These are phyloP conservation scores for Maniola hyperantus DNA, from an alignment of 2,888 invertebrate species.

Conservation along the genomic window DNA sequence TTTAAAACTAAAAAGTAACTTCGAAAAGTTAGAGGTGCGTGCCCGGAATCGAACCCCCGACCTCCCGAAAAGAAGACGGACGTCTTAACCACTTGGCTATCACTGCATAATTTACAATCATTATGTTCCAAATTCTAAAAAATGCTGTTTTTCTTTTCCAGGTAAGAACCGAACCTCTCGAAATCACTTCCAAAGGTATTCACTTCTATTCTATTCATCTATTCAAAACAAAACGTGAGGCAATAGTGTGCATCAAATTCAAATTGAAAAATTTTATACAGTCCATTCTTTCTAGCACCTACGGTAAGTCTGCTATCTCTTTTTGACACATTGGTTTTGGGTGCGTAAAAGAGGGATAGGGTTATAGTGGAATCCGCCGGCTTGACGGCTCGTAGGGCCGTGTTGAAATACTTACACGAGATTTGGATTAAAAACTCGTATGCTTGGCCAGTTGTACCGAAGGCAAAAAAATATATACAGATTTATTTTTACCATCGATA, in stretches of 20 bases:
- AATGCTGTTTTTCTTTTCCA: slow-evolving; percentile 38
- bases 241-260: slow-evolving; percentile 44
- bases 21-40: no score
- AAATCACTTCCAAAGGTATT: slow-evolving; percentile 36
- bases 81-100: no score
- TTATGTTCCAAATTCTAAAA: neutral
- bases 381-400: slow-evolving; percentile 54
- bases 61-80: no score
- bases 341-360: slow-evolving; percentile 46
- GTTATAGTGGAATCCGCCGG: slow-evolving; percentile 49
- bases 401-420: slow-evolving; percentile 78
- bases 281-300: slow-evolving; percentile 43
- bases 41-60: no score
- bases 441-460: slow-evolving; percentile 56
- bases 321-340: slow-evolving; percentile 30
- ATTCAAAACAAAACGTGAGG: slow-evolving; percentile 42
- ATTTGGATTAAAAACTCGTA: slow-evolving; percentile 74
- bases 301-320: slow-evolving; percentile 38
- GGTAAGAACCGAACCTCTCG: slow-evolving; percentile 40
- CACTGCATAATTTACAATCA: neutral
- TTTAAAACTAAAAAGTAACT: no score
- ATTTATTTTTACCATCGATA: neutral
- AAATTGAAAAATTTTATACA: slow-evolving; percentile 48
- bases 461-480: slow-evolving; percentile 47
- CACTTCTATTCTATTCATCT: slow-evolving; percentile 37